A percentile compares a stretch with the other conserved stretches of the same genome.
Evolutionary conservation across 2,888 invertebrate genomes (phyloP).

Genomic region (Galerucella pusilla): DNA sequence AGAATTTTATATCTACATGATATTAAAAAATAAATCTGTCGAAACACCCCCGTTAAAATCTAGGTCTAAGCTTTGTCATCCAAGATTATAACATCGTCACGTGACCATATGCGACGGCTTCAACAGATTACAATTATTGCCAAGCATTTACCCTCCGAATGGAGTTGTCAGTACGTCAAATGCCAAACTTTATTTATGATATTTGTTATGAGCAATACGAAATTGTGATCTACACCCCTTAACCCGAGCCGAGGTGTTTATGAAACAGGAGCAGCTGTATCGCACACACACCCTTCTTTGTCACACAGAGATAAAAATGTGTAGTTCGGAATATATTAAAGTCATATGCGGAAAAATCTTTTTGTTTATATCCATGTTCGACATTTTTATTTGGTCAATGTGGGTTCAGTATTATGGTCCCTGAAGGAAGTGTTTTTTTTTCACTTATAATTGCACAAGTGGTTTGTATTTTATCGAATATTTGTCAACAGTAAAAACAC

Average conservation of each 20-base stretch:
- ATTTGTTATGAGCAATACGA: conserved; percentile 52
- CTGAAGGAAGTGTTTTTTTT: no score
- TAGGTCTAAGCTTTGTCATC: conserved; percentile 12
- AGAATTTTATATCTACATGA: neutral
- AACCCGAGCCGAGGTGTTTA: conserved; percentile 22
- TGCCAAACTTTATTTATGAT: conserved; percentile 54
- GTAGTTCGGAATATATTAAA: conserved; percentile 12
- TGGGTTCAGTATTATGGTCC: neutral
- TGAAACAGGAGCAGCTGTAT: conserved; percentile 18
- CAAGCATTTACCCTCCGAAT: conserved; percentile 56
- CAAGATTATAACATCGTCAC: conserved; percentile 54
- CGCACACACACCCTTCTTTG: conserved; percentile 11
- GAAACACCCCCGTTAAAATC: neutral
- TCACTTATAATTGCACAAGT: no score
- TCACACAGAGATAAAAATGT: conserved; percentile 16
- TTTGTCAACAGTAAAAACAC: no score
- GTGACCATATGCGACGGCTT: conserved; percentile 56
- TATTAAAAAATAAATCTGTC: neutral
- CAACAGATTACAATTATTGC: conserved; percentile 58
- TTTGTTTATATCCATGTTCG: neutral
- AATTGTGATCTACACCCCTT: conserved; percentile 10
- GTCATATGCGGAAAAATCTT: neutral
- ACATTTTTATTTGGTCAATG: neutral
- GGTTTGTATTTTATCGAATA: no score
- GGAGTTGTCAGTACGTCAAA: conserved; percentile 57